phyloP scores from a whole-genome alignment of 2,888 invertebrate species.

The Apomyelois bistriatella region DNA sequence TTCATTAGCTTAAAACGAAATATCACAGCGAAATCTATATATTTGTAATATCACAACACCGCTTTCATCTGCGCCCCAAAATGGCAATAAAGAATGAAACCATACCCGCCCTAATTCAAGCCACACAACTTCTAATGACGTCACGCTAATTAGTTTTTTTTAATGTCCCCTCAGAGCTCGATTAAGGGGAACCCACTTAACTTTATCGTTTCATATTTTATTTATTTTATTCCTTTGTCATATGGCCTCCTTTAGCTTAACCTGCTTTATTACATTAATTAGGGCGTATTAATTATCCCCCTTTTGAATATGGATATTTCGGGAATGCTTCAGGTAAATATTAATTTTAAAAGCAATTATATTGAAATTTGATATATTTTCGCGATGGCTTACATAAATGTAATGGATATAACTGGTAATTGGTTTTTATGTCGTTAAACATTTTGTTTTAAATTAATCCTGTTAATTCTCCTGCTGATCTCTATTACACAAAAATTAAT shows the following conservation, averaged over 20 bases:
- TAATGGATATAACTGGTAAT: background rate
- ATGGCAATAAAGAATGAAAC: slow-evolving; percentile 1
- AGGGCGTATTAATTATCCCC: slow-evolving; percentile 4
- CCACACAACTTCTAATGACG: slow-evolving; percentile 46
- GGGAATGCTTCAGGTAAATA: background rate
- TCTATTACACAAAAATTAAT: too few relatives aligned
- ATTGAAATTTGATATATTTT: background rate
- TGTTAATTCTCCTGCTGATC: too few relatives aligned
- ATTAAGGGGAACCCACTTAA: slow-evolving; percentile 43
- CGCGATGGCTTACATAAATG: background rate
- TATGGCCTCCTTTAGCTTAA: slow-evolving; percentile 15
- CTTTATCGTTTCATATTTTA: slow-evolving; percentile 38
- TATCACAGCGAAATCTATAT: too few relatives aligned
- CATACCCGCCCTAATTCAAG: slow-evolving; percentile 6
- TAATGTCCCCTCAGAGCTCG: slow-evolving; percentile 49
- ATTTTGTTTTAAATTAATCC: too few relatives aligned
- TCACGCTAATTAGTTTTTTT: slow-evolving; percentile 53
- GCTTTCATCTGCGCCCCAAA: background rate
- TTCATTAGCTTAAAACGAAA: too few relatives aligned
- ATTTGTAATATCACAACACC: too few relatives aligned
- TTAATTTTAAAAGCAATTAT: background rate
- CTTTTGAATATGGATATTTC: slow-evolving; percentile 9
- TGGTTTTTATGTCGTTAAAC: background rate
- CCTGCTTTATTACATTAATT: slow-evolving; percentile 14
- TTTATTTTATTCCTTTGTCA: slow-evolving; percentile 34